A percentile compares a stretch with the other conserved stretches of the same genome.
These are phyloP conservation scores for Nerophis lumbriciformis DNA, from an alignment of 2,113 vertebrate species.

Conservation along the genomic window DNA sequence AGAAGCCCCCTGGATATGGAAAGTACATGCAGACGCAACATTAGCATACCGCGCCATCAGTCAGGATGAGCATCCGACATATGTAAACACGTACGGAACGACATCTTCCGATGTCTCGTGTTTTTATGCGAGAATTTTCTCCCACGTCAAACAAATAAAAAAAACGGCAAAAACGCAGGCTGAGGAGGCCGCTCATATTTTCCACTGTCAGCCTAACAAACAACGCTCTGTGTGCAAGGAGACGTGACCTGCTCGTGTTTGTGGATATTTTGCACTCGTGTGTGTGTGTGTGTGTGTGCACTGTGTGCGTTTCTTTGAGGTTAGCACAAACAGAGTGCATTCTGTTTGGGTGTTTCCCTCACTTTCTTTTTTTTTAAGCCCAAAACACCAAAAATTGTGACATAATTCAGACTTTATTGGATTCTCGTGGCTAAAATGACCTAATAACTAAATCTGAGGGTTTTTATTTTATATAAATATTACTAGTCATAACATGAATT, in stretches of 20 bases:
- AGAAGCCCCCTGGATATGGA: slow-evolving; percentile 57
- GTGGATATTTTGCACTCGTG: neutral
- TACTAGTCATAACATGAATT: neutral
- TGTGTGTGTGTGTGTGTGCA: slow-evolving; percentile 7
- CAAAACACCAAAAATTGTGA: neutral
- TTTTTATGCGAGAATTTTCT: slow-evolving; percentile 64
- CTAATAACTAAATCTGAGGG: neutral
- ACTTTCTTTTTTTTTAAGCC: too few relatives aligned
- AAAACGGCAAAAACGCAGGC: slow-evolving; percentile 51
- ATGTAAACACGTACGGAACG: slow-evolving; percentile 33
- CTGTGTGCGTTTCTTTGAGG: neutral
- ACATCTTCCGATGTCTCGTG: slow-evolving; percentile 66
- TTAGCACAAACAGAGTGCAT: neutral
- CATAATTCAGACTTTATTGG: neutral
- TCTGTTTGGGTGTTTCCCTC: neutral
- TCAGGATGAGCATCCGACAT: slow-evolving; percentile 46
- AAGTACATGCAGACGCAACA: slow-evolving; percentile 66
- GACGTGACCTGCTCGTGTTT: slow-evolving; percentile 43
- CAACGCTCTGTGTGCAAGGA: slow-evolving; percentile 53
- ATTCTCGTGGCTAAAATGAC: neutral
- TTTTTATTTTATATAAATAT: too few relatives aligned
- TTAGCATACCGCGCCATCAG: slow-evolving; percentile 55
- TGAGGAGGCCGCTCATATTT: slow-evolving; percentile 57
- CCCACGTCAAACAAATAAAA: slow-evolving; percentile 69
- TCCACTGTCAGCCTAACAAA: slow-evolving; percentile 66